Base-by-base conservation (phyloP, 2,113 vertebrate genomes). In the Hippolais icterina region DNA sequence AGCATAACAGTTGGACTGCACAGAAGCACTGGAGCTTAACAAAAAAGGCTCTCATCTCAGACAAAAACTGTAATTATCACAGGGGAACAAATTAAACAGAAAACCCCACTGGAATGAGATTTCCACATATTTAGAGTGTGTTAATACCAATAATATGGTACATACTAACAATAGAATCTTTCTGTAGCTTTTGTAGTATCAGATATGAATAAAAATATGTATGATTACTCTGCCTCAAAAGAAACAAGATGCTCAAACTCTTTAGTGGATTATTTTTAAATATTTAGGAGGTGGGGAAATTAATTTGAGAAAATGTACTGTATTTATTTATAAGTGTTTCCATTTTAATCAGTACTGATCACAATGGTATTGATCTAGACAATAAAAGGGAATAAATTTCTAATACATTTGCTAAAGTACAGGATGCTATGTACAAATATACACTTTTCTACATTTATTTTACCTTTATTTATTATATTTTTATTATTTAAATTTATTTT, bases 11-110 rank as follows among this genome's bases (percentile, higher is more conserved):
- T 94, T 95, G 95, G 92, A 92, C 96, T 94, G 80, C 80, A 97
- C 80, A 91, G 95, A 97, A 95, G 94, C 95, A 97, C 76, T 96
- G 95, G 57, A 97, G 94, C 94, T 95, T 97, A 96, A 97, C 94
- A 97, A 96, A 96, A 97, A 96, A 94, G 82, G 56, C 91, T 96
- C 95, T 96, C 85, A 80, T 94, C 87, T 95, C 92, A 96, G 96
- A 96, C 93, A 96, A 94, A 97, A 96, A 97, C 95, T 97, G 83
- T 96, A 97, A 97, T 97, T 97, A 97, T 97, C 96, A 93, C 96
- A 94, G 95, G 92, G 83, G 94, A 97, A 95, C 90, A 96, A 97
- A 96, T 97, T 97, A 96, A 96, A 97, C 90, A 96, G 78, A 96
- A 97, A 97, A 93, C 89, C 78, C 87, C 1, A 0, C 86, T 96